phyloP scores from a whole-genome alignment of 2,113 vertebrate genomes.

The Syngnathoides biaculeatus region DNA sequence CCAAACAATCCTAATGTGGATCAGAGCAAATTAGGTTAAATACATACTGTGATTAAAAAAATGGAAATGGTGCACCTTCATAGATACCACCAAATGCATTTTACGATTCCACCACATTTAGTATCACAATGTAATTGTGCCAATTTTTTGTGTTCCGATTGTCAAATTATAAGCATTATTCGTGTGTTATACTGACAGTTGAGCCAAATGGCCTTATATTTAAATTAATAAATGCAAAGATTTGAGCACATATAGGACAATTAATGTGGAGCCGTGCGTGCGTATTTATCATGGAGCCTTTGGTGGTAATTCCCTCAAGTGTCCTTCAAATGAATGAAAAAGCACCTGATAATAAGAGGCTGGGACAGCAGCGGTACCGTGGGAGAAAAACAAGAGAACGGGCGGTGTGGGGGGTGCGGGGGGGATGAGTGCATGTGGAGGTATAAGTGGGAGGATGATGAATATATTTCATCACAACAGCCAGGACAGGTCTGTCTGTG shows the following conservation, averaged over 20 bases:
- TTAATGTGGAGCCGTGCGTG: conserved; percentile 3
- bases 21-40: no score
- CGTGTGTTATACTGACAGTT: not conserved
- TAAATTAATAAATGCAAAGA: not conserved
- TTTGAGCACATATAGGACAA: conserved; percentile 10
- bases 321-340: conserved; percentile 39
- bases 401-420: conserved; percentile 29
- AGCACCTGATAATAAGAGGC: conserved; percentile 20
- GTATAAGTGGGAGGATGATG: conserved; percentile 68
- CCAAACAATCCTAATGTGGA: no score
- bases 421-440: conserved; percentile 35
- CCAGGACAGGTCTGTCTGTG: conserved; percentile 65
- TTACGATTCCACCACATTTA: not conserved
- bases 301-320: conserved; percentile 24
- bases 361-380: conserved; percentile 20
- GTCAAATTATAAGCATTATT: not conserved
- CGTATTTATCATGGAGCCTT: conserved; percentile 16
- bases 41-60: not conserved
- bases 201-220: not conserved
- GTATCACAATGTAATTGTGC: not conserved
- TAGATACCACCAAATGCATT: not conserved
- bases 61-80: not conserved
- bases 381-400: conserved; percentile 39
- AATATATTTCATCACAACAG: conserved; percentile 72
- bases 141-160: not conserved